phyloP scores from a whole-genome alignment of 2,113 vertebrate species.

The Ariopsis seemanni region DNA sequence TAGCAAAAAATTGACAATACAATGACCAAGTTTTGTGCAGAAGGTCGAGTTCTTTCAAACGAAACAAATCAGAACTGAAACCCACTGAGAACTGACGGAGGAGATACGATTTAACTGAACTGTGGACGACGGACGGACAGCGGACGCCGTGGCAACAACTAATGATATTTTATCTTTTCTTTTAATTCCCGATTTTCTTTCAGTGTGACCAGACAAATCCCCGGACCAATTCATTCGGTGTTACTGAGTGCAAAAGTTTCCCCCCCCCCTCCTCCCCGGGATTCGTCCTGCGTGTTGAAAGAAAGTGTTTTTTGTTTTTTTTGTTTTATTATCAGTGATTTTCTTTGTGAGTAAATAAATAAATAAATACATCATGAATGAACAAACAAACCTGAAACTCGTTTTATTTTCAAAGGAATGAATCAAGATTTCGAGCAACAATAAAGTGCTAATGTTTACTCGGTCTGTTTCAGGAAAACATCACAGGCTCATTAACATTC shows the following conservation, averaged over 20 bases:
- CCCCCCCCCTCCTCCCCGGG: neutral
- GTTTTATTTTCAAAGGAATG: no score
- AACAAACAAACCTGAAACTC: no score
- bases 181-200: neutral
- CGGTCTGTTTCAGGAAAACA: no score
- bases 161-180: neutral
- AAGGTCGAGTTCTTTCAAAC: no score
- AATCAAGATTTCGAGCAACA: neutral
- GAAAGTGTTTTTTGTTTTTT: neutral
- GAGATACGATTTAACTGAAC: no score
- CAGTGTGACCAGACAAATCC: neutral
- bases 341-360: neutral
- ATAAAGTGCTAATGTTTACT: no score
- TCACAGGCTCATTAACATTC: neutral
- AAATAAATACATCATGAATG: neutral
- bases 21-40: no score
- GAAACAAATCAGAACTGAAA: no score
- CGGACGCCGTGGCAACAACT: no score
- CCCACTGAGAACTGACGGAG: no score
- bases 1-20: no score
- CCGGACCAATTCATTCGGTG: neutral
- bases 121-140: no score
- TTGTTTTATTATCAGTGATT: neutral
- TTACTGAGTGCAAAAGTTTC: neutral
- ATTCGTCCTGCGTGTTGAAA: neutral